Base-by-base conservation (phyloP, 1,140 invertebrate species). In the Piezodorus guildinii region DNA sequence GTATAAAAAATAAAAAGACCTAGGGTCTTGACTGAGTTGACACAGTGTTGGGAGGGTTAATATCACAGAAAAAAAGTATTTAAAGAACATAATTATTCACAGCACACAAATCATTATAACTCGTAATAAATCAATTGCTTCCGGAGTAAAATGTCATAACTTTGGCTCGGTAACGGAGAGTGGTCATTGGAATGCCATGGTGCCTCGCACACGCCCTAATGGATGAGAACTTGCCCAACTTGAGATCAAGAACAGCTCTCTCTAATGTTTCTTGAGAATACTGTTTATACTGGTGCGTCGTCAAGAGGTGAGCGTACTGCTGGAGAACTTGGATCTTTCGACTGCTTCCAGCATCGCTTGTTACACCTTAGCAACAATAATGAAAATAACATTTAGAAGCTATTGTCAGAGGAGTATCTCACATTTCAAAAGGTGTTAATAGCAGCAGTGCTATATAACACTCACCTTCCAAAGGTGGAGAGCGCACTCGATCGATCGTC, bases 111-210 rank as follows among this genome's bases (percentile, higher is more conserved):
- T 12, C 4, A 39, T 10, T 30, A 4, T 30, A 39, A 39, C 34
- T 30, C 1, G 12, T 39, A 39, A 39, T 5, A 30, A 30, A 30
- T 39, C 34, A 39, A 39, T 39, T 39, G 34, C 34, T 39, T 39
- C 34, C 12, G 12, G 34, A 39, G 34, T 10, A 39, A 39, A 39
- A 39, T 39, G 34, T 19, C 64, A 65, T 65, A 0, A 62, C 52
- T 62, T 68, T 69, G 46, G 67, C 62, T 23, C 69, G 54, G 64
- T 70, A 70, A 19, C 67, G 65, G 19, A 70, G 66, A 43, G 69
- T 70, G 0, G 69, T 70, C 67, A 68, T 66, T 16, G 69, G 69
- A 16, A 70, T 68, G 16, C 69, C 69, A 59, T 70, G 66, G 60
- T 68, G 62, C 16, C 67, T 44, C 23, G 69, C 69, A 63, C 69